phyloP scores from a whole-genome alignment of 2,113 vertebrate genomes.

The Natator depressus region DNA sequence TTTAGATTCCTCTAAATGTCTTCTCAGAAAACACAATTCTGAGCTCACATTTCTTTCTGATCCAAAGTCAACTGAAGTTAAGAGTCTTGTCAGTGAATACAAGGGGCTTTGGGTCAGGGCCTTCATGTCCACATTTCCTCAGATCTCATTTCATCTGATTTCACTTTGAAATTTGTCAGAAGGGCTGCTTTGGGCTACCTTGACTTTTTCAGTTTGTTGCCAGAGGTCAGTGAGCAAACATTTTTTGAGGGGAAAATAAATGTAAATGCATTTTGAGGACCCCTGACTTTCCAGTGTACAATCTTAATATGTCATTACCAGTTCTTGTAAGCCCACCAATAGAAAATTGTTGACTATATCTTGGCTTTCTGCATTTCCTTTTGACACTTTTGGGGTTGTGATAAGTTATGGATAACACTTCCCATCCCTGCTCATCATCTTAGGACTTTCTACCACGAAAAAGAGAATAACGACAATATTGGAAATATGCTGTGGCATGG shows the following conservation, averaged over 20 bases:
- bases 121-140: neutral
- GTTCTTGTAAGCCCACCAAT: neutral
- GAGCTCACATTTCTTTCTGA: conserved; percentile 1
- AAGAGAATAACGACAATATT: neutral
- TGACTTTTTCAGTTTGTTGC: neutral
- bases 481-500: neutral
- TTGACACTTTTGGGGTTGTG: too few relatives aligned
- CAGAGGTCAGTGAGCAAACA: neutral
- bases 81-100: neutral
- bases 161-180: neutral
- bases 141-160: neutral
- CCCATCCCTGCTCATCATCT: too few relatives aligned
- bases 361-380: too few relatives aligned
- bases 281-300: neutral
- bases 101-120: neutral
- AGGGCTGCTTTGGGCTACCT: neutral
- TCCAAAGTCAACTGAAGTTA: conserved; percentile 2
- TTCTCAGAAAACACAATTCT: conserved; percentile 16
- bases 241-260: neutral
- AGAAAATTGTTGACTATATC: neutral
- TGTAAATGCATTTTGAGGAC: accelerated
- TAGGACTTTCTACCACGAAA: neutral
- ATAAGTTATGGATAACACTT: too few relatives aligned
- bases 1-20: neutral
- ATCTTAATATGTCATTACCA: neutral